phyloP scores from a whole-genome alignment of 2,797 vertebrate genomes.

The Notamacropus eugenii region DNA sequence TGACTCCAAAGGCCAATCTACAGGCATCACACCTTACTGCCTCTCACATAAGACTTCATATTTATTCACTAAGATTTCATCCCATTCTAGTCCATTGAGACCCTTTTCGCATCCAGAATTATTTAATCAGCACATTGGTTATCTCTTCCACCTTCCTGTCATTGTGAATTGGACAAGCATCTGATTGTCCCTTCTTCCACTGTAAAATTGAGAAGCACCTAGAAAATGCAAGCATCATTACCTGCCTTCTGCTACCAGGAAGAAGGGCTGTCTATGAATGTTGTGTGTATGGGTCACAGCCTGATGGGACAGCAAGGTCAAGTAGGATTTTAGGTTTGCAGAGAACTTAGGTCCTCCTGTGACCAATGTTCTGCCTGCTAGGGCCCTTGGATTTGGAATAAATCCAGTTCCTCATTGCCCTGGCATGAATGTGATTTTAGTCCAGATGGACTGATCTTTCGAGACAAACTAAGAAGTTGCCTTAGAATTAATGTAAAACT shows the following conservation, averaged over 20 bases:
- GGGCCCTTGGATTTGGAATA: too few relatives aligned
- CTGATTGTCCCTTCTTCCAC: background rate
- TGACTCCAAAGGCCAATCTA: background rate
- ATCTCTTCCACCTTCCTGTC: background rate
- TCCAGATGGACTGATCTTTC: too few relatives aligned
- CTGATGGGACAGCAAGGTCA: background rate
- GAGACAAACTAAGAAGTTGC: background rate
- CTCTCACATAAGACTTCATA: background rate
- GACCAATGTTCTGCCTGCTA: background rate
- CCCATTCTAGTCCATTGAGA: too few relatives aligned
- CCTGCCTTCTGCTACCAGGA: background rate
- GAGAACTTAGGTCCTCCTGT: background rate
- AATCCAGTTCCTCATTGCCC: too few relatives aligned
- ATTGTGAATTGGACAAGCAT: background rate
- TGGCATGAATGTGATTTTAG: too few relatives aligned
- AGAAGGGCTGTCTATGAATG: background rate
- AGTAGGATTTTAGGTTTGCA: background rate
- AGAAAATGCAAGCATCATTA: background rate
- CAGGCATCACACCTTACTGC: background rate
- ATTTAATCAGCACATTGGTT: background rate
- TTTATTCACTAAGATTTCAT: background rate
- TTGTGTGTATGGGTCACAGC: background rate
- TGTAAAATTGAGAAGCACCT: background rate
- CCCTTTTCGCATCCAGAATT: background rate
- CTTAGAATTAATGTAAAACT: too few relatives aligned